Evolutionary conservation across 2,888 invertebrate species (phyloP), one percentile per base, ranked within the genome.

Genomic region (Ormyrus thymus): DNA sequence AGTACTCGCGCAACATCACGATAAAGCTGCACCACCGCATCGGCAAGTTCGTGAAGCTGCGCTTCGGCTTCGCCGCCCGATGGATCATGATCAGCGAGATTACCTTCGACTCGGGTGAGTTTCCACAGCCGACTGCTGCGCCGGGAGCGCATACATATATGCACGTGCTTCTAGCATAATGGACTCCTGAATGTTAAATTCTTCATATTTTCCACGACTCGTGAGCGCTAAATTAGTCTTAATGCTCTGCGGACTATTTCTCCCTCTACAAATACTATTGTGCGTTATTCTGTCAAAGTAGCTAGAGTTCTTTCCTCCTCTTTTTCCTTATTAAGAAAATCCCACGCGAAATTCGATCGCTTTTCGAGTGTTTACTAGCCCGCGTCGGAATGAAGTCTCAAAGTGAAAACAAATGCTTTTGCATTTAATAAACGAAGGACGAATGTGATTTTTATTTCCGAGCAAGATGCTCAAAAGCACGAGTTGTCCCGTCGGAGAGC

Each of bases 31-130:
- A 96, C 86, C 94, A 96, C 86, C 92, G 95, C 66, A 93, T 97
- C 70, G 97, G 96, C 46, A 93, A 93, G 86, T 96, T 94, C 91
- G 95, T 97, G 79, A 95, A 95, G 87, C 91, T 95, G 83, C 93
- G 95, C 85, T 92, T 97, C 71, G 92, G 92, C 83, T 97, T 97
- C 89, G 95, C 96, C 4, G 93, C 95, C 13, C 92, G 94, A 75
- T 97, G 97, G 97, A 94, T 97, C 84, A 94, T 97, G 91, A 93
- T 98, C 86, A 97, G 97, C 90, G 97, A 98, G 91, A 92, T 97
- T 82, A 94, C 95, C 76, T 97, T 97, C 89, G 95, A 95, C 85
- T 97, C 97, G 45, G 94, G 94, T 94, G 82, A 91, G 92, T 90
- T 72, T 77, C 8, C n/a, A 7, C 56, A 9, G 11, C 3, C n/a